Evolutionary conservation across 2,888 invertebrate genomes (phyloP).

Genomic region (Atherix ibis): DNA sequence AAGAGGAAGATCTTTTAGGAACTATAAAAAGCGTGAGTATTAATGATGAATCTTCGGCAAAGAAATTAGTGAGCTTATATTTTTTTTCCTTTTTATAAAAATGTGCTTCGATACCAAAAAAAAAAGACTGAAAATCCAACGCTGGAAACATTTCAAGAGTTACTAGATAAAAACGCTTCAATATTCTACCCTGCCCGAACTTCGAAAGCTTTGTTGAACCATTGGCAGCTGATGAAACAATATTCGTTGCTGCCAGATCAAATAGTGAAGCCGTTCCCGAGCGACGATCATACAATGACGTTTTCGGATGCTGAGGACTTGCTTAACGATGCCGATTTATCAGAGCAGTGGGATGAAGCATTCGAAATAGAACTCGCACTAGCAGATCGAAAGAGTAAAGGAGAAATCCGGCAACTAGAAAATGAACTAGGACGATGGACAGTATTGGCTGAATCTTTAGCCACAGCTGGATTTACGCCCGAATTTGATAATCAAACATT

Average conservation of each 20-base stretch:
- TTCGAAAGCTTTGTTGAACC: constrained; percentile 64
- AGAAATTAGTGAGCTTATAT: not conserved
- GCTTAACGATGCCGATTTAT: constrained; percentile 65
- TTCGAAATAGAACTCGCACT: constrained; percentile 63
- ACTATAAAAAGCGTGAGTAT: constrained; percentile 60
- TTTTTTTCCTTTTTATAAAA: not conserved
- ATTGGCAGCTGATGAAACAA: constrained; percentile 87
- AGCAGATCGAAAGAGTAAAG: constrained; percentile 60
- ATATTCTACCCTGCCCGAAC: constrained; percentile 80
- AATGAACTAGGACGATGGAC: constrained; percentile 85
- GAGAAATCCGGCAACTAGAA: constrained; percentile 76
- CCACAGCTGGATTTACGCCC: constrained; percentile 56
- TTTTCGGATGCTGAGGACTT: constrained; percentile 90
- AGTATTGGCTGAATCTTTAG: constrained; percentile 79
- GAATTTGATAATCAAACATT: constrained; percentile 90
- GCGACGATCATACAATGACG: constrained; percentile 46
- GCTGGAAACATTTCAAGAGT: constrained; percentile 65
- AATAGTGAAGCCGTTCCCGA: constrained; percentile 46
- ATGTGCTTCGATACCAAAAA: no score
- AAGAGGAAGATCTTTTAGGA: constrained; percentile 75
- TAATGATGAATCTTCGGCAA: not conserved
- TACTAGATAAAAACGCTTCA: constrained; percentile 67
- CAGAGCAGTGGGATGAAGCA: constrained; percentile 64
- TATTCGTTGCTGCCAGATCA: constrained; percentile 86
- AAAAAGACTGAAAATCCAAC: constrained; percentile 53